Base-by-base conservation (phyloP, 2,113 vertebrate genomes). In the Epinephelus fuscoguttatus region DNA sequence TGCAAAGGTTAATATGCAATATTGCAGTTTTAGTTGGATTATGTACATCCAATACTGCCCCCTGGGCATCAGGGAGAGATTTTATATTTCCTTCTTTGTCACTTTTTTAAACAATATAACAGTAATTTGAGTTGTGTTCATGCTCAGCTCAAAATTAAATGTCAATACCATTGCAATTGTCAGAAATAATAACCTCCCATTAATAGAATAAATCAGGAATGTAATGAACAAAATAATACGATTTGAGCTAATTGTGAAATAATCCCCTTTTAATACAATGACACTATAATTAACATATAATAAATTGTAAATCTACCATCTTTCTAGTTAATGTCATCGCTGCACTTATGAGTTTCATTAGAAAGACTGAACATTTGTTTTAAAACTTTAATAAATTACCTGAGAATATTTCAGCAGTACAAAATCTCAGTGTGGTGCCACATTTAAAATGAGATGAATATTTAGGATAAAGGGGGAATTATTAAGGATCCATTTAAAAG, bases 11-110 rank as follows among this genome's bases (percentile, higher is more conserved):
- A 68, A 75, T 71, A 53, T 71, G 21, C 17, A 61, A 10, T 55
- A 10, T 53, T 66, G 15, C 18, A 19, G 15, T 60, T 60, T 52
- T 61, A 45, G 25, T 45, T 61, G 12, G 19, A 61, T 70, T 37
- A 56, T 60, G 21, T 18, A 42, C 62, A 70, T 60, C 2, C 86
- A 84, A 86, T 77, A 78, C 89, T 90, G 84, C 83, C 89, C 85
- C 80, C 86, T 87, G 62, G 78, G 66, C 67, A 79, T 69, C 42
- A 68, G 45, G 53, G 25, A 19, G 13, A 18, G 45, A 47, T 60
- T 50, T 45, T 53, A 7, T 47, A 3, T 30, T 49, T 40, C 2
- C 17, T 14, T 4, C 1, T 68, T 66, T 59, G 1, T 70, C 18
- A n/a, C 9, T 61, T 59, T 59, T 30, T 25, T 8, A 59, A 78